These are phyloP conservation scores for Lutjanus campechanus DNA, from an alignment of 2,797 vertebrate genomes.

Conservation along the genomic window DNA sequence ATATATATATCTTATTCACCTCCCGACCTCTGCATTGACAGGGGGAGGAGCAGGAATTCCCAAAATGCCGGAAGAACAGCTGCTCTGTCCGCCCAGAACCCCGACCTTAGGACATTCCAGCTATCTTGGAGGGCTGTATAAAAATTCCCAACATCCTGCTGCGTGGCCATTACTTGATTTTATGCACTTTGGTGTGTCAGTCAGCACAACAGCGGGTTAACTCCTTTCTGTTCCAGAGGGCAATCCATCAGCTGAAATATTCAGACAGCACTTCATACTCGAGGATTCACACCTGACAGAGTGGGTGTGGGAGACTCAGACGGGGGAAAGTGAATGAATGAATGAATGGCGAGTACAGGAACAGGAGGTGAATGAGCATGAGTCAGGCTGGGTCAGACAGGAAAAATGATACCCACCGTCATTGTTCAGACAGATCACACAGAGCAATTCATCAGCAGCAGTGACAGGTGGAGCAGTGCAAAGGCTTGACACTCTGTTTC, in stretches of 20 bases:
- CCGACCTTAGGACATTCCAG: slow-evolving; percentile 62
- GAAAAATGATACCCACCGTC: slow-evolving; percentile 34
- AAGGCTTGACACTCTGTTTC: slow-evolving; percentile 7
- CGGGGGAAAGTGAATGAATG: slow-evolving; percentile 47
- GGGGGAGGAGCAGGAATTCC: slow-evolving; percentile 57
- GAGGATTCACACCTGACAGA: slow-evolving; percentile 59
- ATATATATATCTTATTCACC: slow-evolving; percentile 36
- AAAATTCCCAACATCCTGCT: slow-evolving; percentile 67
- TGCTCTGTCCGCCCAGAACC: slow-evolving; percentile 64
- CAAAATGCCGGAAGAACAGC: slow-evolving; percentile 72
- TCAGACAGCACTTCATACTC: slow-evolving; percentile 59
- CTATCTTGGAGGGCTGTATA: slow-evolving; percentile 57
- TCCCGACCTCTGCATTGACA: slow-evolving; percentile 48
- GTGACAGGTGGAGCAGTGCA: slow-evolving; percentile 49
- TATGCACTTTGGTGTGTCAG: slow-evolving; percentile 40
- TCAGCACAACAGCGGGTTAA: slow-evolving; percentile 30
- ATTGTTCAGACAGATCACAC: slow-evolving; percentile 38
- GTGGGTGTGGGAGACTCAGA: slow-evolving; percentile 40
- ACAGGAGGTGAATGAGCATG: slow-evolving; percentile 42
- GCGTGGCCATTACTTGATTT: slow-evolving; percentile 48
- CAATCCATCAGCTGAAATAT: slow-evolving; percentile 54
- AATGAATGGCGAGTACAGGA: slow-evolving; percentile 7
- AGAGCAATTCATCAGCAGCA: slow-evolving; percentile 45
- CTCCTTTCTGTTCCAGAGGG: slow-evolving; percentile 43
- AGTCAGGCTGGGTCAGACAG: slow-evolving; percentile 66